A percentile compares a stretch with the other conserved stretches of the same genome.
These are phyloP conservation scores for Phymanthus crucifer DNA, from an alignment of 92 coral and sea anemone species.

Conservation along the genomic window DNA sequence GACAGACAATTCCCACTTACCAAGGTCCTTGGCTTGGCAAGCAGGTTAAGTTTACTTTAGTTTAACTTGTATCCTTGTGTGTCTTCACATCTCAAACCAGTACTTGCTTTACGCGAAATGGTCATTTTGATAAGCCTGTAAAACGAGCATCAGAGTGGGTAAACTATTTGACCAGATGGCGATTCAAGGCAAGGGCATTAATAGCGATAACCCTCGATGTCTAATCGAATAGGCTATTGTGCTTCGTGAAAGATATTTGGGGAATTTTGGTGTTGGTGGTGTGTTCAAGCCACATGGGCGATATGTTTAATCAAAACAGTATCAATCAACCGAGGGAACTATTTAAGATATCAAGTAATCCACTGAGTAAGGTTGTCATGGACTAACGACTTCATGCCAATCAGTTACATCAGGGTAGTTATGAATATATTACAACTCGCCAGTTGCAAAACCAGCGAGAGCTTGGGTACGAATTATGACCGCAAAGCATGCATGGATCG, in stretches of 20 bases:
- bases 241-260: background rate
- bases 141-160: background rate
- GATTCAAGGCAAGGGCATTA: background rate
- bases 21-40: background rate
- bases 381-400: too few relatives aligned
- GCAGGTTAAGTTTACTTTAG: background rate
- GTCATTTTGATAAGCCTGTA: background rate
- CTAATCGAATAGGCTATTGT: background rate
- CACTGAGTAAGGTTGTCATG: background rate
- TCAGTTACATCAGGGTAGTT: too few relatives aligned
- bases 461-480: too few relatives aligned
- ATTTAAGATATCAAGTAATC: background rate
- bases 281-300: background rate
- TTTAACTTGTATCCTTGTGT: background rate
- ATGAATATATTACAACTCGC: too few relatives aligned
- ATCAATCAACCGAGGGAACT: background rate
- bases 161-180: background rate
- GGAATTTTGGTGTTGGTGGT: background rate
- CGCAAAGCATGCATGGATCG: too few relatives aligned
- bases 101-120: background rate
- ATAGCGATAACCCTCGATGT: background rate
- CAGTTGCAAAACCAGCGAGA: too few relatives aligned
- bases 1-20: background rate
- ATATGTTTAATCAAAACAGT: background rate
- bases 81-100: background rate